phyloP scores from a whole-genome alignment of 2,113 vertebrate genomes.

The Paramormyrops kingsleyae region DNA sequence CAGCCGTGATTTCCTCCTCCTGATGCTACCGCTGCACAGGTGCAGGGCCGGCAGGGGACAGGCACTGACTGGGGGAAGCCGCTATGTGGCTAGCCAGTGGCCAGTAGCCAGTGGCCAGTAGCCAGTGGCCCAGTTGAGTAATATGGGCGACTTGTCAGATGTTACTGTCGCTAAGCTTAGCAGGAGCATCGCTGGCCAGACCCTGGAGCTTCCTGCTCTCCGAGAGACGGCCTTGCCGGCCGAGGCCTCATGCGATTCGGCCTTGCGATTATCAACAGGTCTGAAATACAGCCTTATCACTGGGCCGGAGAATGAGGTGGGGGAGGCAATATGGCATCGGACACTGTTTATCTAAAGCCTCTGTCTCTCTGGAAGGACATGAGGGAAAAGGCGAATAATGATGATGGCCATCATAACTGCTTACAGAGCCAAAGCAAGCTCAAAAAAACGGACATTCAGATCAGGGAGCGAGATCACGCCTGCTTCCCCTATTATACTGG shows the following conservation, averaged over 20 bases:
- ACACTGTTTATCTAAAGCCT: background rate
- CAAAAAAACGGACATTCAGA: background rate
- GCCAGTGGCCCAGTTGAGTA: background rate
- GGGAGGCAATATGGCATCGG: background rate
- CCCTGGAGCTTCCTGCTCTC: background rate
- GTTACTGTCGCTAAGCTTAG: background rate
- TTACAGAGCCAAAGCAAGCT: background rate
- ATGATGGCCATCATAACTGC: background rate
- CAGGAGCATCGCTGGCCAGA: background rate
- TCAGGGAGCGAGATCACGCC: background rate
- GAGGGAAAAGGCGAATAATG: background rate
- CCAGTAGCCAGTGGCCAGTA: background rate
- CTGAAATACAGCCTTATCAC: conserved; percentile 53
- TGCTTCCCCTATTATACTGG: background rate
- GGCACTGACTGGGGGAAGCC: background rate
- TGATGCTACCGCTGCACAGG: conserved; percentile 19
- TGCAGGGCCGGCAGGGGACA: background rate
- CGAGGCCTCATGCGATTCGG: conserved; percentile 24
- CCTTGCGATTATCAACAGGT: conserved; percentile 31
- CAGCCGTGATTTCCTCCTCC: conserved; percentile 54
- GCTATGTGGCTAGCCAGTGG: background rate
- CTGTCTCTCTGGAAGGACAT: background rate
- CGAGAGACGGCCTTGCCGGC: background rate
- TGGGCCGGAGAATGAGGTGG: conserved; percentile 47
- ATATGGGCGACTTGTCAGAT: background rate